phyloP scores from a whole-genome alignment of 2,113 vertebrate species.

The Mirounga angustirostris region DNA sequence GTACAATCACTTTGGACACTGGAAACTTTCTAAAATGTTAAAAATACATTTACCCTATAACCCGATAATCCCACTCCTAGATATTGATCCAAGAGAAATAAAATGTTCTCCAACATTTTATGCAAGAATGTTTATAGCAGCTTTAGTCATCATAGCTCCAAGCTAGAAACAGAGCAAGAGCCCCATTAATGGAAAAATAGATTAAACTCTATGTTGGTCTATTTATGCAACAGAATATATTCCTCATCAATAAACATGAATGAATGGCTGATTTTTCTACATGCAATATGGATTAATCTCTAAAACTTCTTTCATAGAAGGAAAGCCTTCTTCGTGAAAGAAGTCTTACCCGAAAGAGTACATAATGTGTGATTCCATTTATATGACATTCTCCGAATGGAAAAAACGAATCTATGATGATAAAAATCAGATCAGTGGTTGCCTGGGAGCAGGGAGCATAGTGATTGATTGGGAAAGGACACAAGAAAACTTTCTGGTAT shows the following conservation, averaged over 20 bases:
- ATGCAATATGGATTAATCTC: too few relatives aligned
- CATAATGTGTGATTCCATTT: neutral
- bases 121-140: neutral
- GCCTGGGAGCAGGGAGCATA: neutral
- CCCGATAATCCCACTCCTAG: neutral
- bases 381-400: neutral
- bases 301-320: neutral
- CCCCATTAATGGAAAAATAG: neutral
- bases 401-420: neutral
- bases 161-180: slow-evolving; percentile 7
- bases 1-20: neutral
- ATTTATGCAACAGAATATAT: neutral
- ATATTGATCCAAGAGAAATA: neutral
- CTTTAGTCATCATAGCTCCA: neutral
- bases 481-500: neutral
- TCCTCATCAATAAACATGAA: neutral
- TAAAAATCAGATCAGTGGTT: neutral
- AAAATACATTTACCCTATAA: neutral
- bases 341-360: neutral
- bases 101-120: neutral
- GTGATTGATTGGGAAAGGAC: neutral
- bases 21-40: neutral
- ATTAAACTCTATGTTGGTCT: neutral
- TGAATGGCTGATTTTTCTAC: neutral
- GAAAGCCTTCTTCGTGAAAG: neutral